Conservation (phyloP, 92 coral and sea anemone species). For the Porites divaricata region DNA sequence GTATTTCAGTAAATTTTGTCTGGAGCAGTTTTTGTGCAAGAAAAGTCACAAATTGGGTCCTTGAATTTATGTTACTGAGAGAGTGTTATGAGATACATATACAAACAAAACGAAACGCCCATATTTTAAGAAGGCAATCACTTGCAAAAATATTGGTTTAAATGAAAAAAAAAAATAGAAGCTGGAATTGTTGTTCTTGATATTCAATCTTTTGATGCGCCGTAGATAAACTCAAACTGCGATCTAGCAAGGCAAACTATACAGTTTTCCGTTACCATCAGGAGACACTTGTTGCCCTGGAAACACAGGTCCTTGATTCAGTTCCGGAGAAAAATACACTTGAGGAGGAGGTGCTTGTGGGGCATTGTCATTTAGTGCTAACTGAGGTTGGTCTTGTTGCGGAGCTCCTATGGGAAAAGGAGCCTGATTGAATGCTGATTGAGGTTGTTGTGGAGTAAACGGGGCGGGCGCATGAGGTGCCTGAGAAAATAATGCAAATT, state of each 20-base stretch:
- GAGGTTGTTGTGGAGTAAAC: conserved; percentile 23
- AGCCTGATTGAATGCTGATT: conserved; percentile 9
- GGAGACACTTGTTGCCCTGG: conserved; percentile 32
- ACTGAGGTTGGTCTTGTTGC: conserved; percentile 36
- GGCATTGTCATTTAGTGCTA: neutral
- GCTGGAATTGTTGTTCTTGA: no score
- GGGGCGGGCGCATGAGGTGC: conserved; percentile 30
- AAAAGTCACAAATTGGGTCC: no score
- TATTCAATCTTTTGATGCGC: no score
- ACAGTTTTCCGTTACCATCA: conserved; percentile 15
- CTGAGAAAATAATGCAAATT: neutral
- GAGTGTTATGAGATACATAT: no score
- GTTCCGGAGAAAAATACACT: conserved; percentile 15
- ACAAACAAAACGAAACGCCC: no score
- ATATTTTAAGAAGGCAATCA: no score
- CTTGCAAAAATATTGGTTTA: no score
- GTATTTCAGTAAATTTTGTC: no score
- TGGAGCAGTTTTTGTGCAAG: no score
- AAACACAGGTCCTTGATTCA: conserved; percentile 21
- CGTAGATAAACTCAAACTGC: neutral
- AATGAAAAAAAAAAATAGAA: no score
- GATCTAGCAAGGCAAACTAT: neutral
- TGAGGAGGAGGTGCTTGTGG: conserved; percentile 20
- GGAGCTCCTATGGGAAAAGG: conserved; percentile 25
- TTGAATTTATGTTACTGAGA: no score